These are phyloP conservation scores for Theodoxus fluviatilis DNA, from an alignment of 2,888 invertebrate species.

Conservation along the genomic window DNA sequence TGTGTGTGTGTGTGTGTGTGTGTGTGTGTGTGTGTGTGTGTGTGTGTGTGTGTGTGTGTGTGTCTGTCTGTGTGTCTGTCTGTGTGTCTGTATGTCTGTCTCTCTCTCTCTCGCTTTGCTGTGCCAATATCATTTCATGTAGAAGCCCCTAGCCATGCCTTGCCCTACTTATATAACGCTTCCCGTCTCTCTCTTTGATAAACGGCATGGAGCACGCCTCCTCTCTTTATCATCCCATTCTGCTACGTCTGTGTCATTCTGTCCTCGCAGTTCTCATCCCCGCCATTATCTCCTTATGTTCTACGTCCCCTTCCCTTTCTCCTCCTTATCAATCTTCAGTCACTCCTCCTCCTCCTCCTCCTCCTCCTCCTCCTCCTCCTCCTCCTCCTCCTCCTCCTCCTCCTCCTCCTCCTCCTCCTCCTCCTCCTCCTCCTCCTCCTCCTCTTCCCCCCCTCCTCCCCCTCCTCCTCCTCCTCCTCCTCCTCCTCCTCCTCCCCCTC, in stretches of 20 bases:
- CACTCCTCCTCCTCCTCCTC: not conserved
- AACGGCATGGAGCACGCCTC: no score
- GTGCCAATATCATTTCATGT: no score
- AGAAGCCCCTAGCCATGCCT: no score
- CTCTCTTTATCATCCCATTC: no score
- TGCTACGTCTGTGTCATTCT: slow-evolving; percentile 16
- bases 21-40: slow-evolving; percentile 18
- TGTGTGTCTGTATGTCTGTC: slow-evolving; percentile 3
- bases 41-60: slow-evolving; percentile 18
- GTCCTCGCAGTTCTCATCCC: not conserved
- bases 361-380: slow-evolving; percentile 14
- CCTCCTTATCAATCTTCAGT: not conserved
- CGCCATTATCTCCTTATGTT: slow-evolving; percentile 6
- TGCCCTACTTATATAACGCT: no score
- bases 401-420: not conserved
- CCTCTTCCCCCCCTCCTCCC: not conserved
- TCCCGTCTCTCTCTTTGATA: no score
- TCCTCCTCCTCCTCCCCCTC: not conserved
- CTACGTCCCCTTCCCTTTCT: slow-evolving; percentile 10
- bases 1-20: slow-evolving; percentile 22
- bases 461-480: not conserved
- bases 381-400: not conserved
- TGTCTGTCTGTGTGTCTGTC: not conserved
- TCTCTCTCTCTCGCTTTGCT: slow-evolving; percentile 18
- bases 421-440: not conserved